Percentiles rank a stretch among this genome's conserved stretches.
These are phyloP conservation scores for Caenorhabditis sp. DNA, from an alignment of 2,888 invertebrate genomes.

Conservation along the genomic window DNA sequence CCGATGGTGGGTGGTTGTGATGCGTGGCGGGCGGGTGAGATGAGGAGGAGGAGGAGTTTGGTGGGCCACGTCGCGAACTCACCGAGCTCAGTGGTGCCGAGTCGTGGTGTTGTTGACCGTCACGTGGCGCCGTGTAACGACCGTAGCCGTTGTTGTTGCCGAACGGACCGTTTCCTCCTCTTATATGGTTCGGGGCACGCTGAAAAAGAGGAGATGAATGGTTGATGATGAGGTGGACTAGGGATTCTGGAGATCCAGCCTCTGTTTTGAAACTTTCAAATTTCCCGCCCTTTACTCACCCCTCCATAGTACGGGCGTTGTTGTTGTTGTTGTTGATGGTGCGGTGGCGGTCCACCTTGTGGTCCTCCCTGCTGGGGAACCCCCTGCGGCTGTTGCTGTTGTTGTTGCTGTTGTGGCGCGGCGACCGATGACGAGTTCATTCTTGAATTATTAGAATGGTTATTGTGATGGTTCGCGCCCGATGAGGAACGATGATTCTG, in stretches of 20 bases:
- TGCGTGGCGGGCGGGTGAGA: background rate
- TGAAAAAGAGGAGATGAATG: background rate
- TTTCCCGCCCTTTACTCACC: slow-evolving; percentile 8
- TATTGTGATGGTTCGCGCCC: background rate
- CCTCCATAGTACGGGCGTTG: slow-evolving; percentile 46
- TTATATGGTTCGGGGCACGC: slow-evolving; percentile 54
- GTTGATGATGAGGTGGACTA: too few relatives aligned
- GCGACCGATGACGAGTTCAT: slow-evolving; percentile 56
- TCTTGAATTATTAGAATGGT: slow-evolving; percentile 45
- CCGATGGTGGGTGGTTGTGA: too few relatives aligned
- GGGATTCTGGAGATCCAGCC: too few relatives aligned
- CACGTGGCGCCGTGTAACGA: slow-evolving; percentile 63
- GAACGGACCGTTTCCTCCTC: slow-evolving; percentile 60
- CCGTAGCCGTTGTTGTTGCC: slow-evolving; percentile 64
- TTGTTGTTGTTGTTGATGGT: slow-evolving; percentile 43
- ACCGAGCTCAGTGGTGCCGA: slow-evolving; percentile 73
- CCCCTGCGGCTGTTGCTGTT: slow-evolving; percentile 16
- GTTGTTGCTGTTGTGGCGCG: slow-evolving; percentile 46
- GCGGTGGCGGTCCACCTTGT: slow-evolving; percentile 27
- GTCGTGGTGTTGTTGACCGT: slow-evolving; percentile 68
- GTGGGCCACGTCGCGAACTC: slow-evolving; percentile 53
- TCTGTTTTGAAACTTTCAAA: too few relatives aligned
- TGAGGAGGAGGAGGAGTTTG: slow-evolving; percentile 13
- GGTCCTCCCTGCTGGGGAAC: slow-evolving; percentile 33
- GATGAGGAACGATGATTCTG: slow-evolving; percentile 1